Conservation (phyloP, 1,140 invertebrate species). For the Battus philenor region DNA sequence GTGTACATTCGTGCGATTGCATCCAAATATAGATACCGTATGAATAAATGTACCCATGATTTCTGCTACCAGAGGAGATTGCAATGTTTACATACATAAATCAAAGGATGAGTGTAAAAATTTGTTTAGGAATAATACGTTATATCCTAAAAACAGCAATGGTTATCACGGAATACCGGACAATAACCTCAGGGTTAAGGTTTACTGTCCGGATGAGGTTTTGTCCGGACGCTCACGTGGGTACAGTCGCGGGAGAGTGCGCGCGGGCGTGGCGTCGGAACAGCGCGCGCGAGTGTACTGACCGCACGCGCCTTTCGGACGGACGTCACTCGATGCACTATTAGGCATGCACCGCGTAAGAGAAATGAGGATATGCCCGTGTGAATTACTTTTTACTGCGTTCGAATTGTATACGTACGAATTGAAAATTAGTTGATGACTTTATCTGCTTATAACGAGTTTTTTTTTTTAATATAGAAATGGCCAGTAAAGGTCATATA, state of each 20-base stretch:
- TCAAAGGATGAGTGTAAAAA: neutral
- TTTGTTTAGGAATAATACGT: constrained; percentile 1
- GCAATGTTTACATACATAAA: neutral
- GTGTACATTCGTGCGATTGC: constrained; percentile 3
- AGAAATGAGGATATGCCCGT: constrained; percentile 43
- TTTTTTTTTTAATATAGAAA: no score
- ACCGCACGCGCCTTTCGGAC: constrained; percentile 54
- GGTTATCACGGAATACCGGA: constrained; percentile 8
- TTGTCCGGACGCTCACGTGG: constrained; percentile 30
- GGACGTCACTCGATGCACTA: constrained; percentile 49
- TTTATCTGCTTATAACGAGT: no score
- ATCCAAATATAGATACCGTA: neutral
- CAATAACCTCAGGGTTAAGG: constrained; percentile 12
- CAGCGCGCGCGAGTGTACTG: constrained; percentile 65
- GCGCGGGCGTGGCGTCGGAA: constrained; percentile 40
- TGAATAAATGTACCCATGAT: neutral
- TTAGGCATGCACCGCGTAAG: constrained; percentile 50
- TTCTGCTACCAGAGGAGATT: no score
- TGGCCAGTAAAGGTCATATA: no score
- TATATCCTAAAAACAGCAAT: neutral
- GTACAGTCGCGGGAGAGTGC: constrained; percentile 33
- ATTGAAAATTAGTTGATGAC: no score
- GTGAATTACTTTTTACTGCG: neutral
- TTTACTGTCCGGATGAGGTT: constrained; percentile 16
- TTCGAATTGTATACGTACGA: no score